phyloP scores from a whole-genome alignment of 2,797 vertebrate genomes.

The Pangasius sanitwongsei region DNA sequence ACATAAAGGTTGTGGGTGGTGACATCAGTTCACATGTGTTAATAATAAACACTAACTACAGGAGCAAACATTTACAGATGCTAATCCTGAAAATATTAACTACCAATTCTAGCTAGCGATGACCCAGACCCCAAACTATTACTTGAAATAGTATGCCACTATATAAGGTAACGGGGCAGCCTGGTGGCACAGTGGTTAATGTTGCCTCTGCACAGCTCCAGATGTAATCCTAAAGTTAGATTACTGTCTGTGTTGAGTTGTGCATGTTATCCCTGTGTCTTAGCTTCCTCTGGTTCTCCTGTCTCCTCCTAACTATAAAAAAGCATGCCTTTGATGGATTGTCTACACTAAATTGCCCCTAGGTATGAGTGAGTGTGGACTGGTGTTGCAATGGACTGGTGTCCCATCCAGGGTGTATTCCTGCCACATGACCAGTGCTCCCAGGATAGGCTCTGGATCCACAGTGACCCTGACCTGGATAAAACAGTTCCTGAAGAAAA shows the following conservation, averaged over 20 bases:
- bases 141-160: neutral
- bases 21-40: neutral
- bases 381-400: neutral
- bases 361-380: neutral
- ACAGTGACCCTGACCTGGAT: neutral
- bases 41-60: neutral
- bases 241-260: neutral
- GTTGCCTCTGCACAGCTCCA: neutral
- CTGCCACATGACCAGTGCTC: neutral
- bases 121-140: neutral
- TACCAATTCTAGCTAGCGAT: neutral
- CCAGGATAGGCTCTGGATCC: neutral
- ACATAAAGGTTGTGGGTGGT: neutral
- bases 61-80: neutral
- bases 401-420: neutral
- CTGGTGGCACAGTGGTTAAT: neutral
- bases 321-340: neutral
- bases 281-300: neutral
- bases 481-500: neutral
- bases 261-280: neutral
- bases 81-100: neutral
- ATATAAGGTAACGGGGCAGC: neutral
- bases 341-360: neutral
- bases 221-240: neutral
- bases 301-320: neutral